phyloP scores from a whole-genome alignment of 2,797 vertebrate genomes.

The Jordanella pulchra region DNA sequence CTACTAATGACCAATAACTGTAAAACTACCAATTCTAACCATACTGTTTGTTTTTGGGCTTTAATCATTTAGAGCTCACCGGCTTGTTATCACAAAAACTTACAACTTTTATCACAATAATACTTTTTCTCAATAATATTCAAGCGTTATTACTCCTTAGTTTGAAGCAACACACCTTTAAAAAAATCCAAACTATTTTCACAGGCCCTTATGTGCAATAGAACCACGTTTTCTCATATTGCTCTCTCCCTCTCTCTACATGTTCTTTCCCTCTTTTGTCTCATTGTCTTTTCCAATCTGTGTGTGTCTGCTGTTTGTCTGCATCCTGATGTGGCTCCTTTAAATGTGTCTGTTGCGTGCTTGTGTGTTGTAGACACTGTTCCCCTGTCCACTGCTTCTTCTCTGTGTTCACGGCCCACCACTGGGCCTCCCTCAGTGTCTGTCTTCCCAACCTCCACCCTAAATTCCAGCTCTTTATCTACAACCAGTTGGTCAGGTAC shows the following conservation, averaged over 20 bases:
- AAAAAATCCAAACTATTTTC: background rate
- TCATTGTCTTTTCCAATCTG: constrained; percentile 20
- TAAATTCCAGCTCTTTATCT: constrained; percentile 99
- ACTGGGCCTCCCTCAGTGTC: constrained; percentile 99
- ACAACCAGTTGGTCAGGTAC: constrained; percentile 99
- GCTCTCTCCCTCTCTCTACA: constrained; percentile 66
- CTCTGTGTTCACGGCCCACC: constrained; percentile 99
- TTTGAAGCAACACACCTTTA: background rate
- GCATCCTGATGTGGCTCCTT: constrained; percentile 63
- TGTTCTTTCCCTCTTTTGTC: constrained; percentile 43
- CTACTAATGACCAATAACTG: background rate
- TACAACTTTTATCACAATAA: background rate
- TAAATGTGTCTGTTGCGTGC: constrained; percentile 61
- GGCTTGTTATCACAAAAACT: background rate
- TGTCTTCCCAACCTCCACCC: constrained; percentile 99
- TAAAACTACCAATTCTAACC: background rate
- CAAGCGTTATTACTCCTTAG: background rate
- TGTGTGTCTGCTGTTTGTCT: constrained; percentile 17
- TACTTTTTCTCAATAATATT: background rate
- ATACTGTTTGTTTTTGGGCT: background rate
- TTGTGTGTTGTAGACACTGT: constrained; percentile 96
- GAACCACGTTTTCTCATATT: constrained; percentile 69
- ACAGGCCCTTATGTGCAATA: constrained; percentile 30
- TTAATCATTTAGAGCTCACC: background rate
- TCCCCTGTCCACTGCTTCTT: constrained; percentile 99